phyloP scores from a whole-genome alignment of 2,888 invertebrate genomes.

The Leptogaster cylindrica region DNA sequence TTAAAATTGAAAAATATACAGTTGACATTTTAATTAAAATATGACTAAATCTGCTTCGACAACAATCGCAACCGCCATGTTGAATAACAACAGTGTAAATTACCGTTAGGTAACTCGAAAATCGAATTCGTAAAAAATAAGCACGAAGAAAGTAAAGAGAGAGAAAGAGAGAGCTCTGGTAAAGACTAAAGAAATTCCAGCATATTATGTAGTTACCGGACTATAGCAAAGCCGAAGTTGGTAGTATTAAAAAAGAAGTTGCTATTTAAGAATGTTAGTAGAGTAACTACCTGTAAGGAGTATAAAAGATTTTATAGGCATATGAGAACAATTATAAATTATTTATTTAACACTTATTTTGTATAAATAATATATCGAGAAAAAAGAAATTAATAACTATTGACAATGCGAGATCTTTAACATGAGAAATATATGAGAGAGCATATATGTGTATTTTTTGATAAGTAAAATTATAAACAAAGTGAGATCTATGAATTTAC shows the following conservation, averaged over 20 bases:
- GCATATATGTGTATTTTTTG: slow-evolving; percentile 43
- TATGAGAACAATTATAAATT: slow-evolving; percentile 39
- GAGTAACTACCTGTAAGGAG: slow-evolving; percentile 34
- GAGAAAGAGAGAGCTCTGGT: slow-evolving; percentile 19
- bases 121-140: too few species aligned
- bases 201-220: too few species aligned
- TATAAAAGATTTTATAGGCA: slow-evolving; percentile 32
- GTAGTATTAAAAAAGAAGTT: slow-evolving; percentile 21
- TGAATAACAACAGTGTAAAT: too few species aligned
- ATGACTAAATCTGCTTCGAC: too few species aligned
- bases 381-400: slow-evolving; percentile 24
- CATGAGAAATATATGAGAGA: slow-evolving; percentile 27
- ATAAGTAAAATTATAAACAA: slow-evolving; percentile 43
- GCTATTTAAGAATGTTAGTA: slow-evolving; percentile 29
- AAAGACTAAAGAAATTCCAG: too few species aligned
- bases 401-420: slow-evolving; percentile 24
- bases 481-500: slow-evolving; percentile 43
- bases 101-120: too few species aligned
- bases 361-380: slow-evolving; percentile 30
- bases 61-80: too few species aligned
- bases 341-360: slow-evolving; percentile 38
- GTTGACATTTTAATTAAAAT: too few species aligned
- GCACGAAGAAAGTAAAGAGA: neutral
- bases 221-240: slow-evolving; percentile 17
- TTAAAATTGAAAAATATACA: too few species aligned